Conservation (phyloP, 2,113 vertebrate species). For the Malurus melanocephalus region DNA sequence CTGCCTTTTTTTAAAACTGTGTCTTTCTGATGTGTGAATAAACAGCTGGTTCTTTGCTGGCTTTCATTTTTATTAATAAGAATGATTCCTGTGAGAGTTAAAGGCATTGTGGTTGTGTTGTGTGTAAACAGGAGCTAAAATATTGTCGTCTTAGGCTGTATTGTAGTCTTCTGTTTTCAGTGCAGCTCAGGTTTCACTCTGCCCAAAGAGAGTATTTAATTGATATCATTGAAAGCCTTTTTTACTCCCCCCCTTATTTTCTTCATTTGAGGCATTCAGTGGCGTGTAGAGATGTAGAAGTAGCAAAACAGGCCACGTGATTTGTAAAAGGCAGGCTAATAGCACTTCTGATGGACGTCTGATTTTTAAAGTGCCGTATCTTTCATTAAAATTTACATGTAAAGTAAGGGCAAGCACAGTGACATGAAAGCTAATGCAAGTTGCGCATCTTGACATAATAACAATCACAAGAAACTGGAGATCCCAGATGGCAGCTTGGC, state of each 20-base stretch:
- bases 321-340: slow-evolving; percentile 69
- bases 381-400: slow-evolving; percentile 79
- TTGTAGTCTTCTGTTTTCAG: slow-evolving; percentile 22
- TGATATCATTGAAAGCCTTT: slow-evolving; percentile 50
- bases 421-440: slow-evolving; percentile 80
- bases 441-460: slow-evolving; percentile 76
- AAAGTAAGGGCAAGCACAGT: slow-evolving; percentile 69
- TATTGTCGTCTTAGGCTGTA: slow-evolving; percentile 15
- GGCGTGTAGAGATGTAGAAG: slow-evolving; percentile 57
- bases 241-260: neutral
- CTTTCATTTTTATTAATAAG: slow-evolving; percentile 61
- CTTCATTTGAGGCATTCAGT: slow-evolving; percentile 58
- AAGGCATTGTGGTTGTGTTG: slow-evolving; percentile 12
- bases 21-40: neutral
- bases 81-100: slow-evolving; percentile 42
- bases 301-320: slow-evolving; percentile 54
- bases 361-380: slow-evolving; percentile 73
- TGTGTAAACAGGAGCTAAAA: slow-evolving; percentile 59
- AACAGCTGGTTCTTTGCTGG: slow-evolving; percentile 19
- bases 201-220: slow-evolving; percentile 65
- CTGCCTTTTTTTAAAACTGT: neutral
- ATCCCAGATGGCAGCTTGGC: slow-evolving; percentile 86
- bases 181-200: slow-evolving; percentile 51
- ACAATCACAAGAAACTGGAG: slow-evolving; percentile 77
- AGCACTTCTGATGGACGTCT: slow-evolving; percentile 67